These are phyloP conservation scores for Limnothrissa miodon DNA, from an alignment of 2,113 vertebrate genomes.

Conservation along the genomic window DNA sequence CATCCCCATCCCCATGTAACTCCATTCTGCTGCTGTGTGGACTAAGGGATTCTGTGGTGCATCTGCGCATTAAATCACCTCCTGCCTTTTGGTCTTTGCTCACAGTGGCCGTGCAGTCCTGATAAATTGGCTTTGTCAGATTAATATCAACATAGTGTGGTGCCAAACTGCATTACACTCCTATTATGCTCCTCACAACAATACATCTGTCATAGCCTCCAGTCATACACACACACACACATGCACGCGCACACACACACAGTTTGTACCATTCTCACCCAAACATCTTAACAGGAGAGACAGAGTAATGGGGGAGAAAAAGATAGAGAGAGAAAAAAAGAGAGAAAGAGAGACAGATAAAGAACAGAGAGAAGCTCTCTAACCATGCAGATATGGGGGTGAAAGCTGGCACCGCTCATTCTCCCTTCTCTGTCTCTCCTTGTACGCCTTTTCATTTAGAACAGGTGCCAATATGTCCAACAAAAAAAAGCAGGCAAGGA, in stretches of 20 bases:
- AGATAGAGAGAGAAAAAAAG: background rate
- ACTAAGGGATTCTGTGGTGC: constrained; percentile 26
- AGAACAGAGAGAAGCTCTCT: background rate
- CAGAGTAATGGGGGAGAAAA: background rate
- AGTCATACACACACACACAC: background rate
- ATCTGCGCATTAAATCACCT: constrained; percentile 38
- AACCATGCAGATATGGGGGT: background rate
- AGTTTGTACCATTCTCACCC: background rate
- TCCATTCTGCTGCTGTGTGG: background rate
- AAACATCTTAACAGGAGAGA: background rate
- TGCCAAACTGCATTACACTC: constrained; percentile 45
- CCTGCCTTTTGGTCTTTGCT: constrained; percentile 31
- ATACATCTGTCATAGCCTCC: constrained; percentile 34
- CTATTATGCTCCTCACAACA: constrained; percentile 41
- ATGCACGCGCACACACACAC: background rate
- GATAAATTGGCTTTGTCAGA: constrained; percentile 54
- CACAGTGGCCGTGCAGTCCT: constrained; percentile 30
- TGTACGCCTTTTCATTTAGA: background rate
- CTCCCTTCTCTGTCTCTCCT: background rate
- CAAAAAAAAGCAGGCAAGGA: background rate
- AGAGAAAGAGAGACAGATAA: background rate
- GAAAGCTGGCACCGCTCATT: background rate
- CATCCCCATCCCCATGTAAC: background rate
- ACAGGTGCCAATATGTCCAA: background rate
- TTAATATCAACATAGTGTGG: constrained; percentile 47